Conservation (phyloP, 2,797 vertebrate genomes). For the Triplophysa yarkandensis region DNA sequence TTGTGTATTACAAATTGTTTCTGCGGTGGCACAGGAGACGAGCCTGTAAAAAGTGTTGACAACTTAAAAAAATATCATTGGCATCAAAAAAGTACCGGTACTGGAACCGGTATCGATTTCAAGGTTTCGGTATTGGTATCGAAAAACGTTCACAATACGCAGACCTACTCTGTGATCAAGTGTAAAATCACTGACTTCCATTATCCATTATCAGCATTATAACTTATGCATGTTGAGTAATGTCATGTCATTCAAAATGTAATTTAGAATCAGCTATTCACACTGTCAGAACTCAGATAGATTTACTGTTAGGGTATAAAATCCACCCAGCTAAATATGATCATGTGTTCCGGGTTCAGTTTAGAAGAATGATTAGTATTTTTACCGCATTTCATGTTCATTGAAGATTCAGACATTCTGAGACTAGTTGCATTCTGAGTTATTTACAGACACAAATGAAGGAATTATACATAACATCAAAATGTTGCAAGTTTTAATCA, state of each 20-base stretch:
- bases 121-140: too few species aligned
- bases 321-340: constrained; percentile 21
- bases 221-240: constrained; percentile 8
- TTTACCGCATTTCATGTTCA: constrained; percentile 30
- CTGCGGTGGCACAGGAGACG: too few species aligned
- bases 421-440: constrained; percentile 21
- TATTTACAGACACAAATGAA: constrained; percentile 23
- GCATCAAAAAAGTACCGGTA: too few species aligned
- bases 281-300: constrained; percentile 11
- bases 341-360: constrained; percentile 17
- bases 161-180: background rate
- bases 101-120: too few species aligned
- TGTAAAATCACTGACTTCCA: constrained; percentile 4
- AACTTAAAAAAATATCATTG: too few species aligned
- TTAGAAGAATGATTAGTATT: constrained; percentile 36
- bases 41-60: too few species aligned
- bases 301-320: constrained; percentile 5
- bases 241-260: constrained; percentile 16
- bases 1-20: too few species aligned
- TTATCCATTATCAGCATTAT: constrained; percentile 7
- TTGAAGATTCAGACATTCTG: constrained; percentile 19
- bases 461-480: background rate
- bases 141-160: too few species aligned
- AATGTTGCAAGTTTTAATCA: constrained; percentile 26
- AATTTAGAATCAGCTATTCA: constrained; percentile 19